Evolutionary conservation across 2,888 invertebrate species (phyloP), one percentile per base, ranked within the genome.

Genomic region (Rotaria sp.): DNA sequence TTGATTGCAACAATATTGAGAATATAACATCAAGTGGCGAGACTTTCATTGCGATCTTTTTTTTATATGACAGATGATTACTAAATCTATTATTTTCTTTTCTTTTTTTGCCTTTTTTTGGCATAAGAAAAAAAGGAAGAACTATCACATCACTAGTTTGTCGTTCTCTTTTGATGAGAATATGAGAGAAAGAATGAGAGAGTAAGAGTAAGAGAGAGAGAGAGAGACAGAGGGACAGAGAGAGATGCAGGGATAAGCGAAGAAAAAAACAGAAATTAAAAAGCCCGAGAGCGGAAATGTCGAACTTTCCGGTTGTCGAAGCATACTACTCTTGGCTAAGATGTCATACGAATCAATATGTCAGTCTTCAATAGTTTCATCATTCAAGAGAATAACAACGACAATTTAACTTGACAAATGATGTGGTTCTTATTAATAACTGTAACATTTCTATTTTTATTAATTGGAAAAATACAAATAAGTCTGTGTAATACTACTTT

Each of bases 61-160:
- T 67, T 67, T 35, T 35, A 15, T 67, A 67, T 67, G 67, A 67
- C 67, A 67, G 67, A 67, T 67, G 67, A 67, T 67, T 30, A 67
- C 67, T 67, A 67, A 67, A 67, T 67, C 67, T 67, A 67, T 67
- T 67, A 67, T 67, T 67, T 67, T 30, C 67, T 67, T 67, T 30
- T 57, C 30, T 67, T n/a, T 59, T 30, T 67, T 35, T 30, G 13
- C 35, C 35, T 67, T 35, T 67, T 67, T 35, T 67, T 67, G 8
- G 2, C 18, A 35, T 15, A 15, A 3, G n/a, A 67, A 35, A 35
- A 55, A 67, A 67, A 30, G 67, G 35, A 67, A 67, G 67, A 67
- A 67, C 67, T 15, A 67, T 35, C 67, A 30, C 35, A 67, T 30
- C 67, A 67, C 67, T 35, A 30, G 30, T 30, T 67, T 67, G 67